These are phyloP conservation scores for Archilochus colubris DNA, from an alignment of 2,113 vertebrate species.

Conservation along the genomic window DNA sequence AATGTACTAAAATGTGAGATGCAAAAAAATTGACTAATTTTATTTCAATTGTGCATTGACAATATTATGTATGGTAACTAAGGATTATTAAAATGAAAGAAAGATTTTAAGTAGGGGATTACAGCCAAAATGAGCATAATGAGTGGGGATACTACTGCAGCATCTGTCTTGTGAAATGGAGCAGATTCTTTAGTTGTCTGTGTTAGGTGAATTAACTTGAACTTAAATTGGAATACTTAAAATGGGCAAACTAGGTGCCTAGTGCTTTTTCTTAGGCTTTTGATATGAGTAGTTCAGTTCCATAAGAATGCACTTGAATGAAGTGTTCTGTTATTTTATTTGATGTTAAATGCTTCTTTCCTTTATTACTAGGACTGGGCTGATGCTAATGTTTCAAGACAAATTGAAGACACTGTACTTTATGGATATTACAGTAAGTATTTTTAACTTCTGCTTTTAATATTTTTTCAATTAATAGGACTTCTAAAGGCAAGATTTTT, in stretches of 20 bases:
- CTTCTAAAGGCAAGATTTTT: neutral
- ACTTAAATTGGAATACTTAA: neutral
- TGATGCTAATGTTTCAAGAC: conserved; percentile 87
- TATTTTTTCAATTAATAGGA: neutral
- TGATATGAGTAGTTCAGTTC: neutral
- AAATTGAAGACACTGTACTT: conserved; percentile 93
- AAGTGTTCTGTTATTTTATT: neutral
- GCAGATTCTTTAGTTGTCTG: rapidly evolving
- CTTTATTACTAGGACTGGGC: conserved; percentile 85
- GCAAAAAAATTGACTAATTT: neutral
- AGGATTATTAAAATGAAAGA: neutral
- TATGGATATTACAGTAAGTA: conserved; percentile 98
- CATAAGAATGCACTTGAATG: neutral
- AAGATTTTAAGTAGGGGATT: neutral
- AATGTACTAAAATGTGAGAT: neutral
- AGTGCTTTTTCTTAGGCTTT: neutral
- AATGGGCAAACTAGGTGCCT: neutral
- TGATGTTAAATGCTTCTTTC: neutral
- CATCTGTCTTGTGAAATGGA: neutral
- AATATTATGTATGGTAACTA: neutral
- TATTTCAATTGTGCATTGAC: neutral
- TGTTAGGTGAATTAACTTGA: neutral
- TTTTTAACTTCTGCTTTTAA: neutral
- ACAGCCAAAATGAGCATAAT: neutral
- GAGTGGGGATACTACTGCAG: neutral